A percentile compares a stretch with the other conserved stretches of the same genome.
phyloP scores from a whole-genome alignment of 2,113 vertebrate species.

The Okapia johnstoni region DNA sequence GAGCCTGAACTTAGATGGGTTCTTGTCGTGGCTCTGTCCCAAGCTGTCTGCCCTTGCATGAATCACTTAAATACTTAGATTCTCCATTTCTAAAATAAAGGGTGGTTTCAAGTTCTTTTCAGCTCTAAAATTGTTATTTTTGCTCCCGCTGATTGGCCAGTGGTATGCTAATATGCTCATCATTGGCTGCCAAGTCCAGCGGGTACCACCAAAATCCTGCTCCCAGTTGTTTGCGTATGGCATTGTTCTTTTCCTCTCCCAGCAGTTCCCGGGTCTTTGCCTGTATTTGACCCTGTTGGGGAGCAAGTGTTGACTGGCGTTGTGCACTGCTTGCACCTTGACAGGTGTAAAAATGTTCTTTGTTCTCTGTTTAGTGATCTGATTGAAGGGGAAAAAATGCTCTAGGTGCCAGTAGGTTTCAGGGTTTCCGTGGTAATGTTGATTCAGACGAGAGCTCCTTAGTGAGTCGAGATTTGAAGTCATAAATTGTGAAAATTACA shows the following conservation, averaged over 20 bases:
- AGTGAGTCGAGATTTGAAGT: constrained; percentile 38
- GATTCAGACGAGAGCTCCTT: constrained; percentile 50
- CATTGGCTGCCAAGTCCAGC: background rate
- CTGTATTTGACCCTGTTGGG: background rate
- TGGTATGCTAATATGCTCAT: background rate
- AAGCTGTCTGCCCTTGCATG: background rate
- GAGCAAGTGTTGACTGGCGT: background rate
- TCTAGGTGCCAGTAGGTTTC: constrained; percentile 43
- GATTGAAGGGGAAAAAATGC: constrained; percentile 45
- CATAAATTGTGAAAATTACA: constrained; percentile 59
- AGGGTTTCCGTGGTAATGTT: constrained; percentile 43
- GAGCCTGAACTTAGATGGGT: background rate
- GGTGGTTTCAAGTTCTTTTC: background rate
- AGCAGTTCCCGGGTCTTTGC: background rate
- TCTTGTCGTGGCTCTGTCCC: background rate
- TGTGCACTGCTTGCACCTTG: background rate
- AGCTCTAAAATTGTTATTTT: background rate
- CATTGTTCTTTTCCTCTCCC: background rate
- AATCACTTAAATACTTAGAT: background rate
- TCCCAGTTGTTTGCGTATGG: background rate
- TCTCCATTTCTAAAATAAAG: background rate
- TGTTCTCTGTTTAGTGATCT: constrained; percentile 56
- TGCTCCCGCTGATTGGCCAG: background rate
- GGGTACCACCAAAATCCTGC: background rate
- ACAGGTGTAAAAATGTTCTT: constrained; percentile 64